phyloP scores from a whole-genome alignment of 1,140 invertebrate species.

The Pogonomyrmex barbatus region DNA sequence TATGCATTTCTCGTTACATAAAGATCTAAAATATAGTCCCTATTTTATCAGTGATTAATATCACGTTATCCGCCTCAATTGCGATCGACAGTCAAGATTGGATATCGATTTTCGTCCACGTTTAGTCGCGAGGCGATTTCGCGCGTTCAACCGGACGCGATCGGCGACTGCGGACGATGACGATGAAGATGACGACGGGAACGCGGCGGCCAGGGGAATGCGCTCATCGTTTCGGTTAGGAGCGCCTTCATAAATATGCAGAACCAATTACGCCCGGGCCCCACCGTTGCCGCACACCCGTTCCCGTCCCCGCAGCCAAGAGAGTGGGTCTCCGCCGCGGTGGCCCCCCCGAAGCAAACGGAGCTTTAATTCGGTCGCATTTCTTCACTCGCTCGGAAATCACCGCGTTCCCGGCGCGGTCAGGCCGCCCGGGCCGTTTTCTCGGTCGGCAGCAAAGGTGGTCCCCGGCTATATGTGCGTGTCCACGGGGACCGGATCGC shows the following conservation, averaged over 20 bases:
- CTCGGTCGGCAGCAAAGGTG: slow-evolving; percentile 41
- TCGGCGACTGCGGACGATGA: slow-evolving; percentile 35
- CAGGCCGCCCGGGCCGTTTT: slow-evolving; percentile 44
- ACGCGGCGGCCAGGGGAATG: slow-evolving; percentile 20
- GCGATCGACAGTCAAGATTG: neutral
- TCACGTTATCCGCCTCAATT: too few relatives aligned
- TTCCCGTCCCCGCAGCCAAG: slow-evolving; percentile 46
- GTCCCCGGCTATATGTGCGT: slow-evolving; percentile 32
- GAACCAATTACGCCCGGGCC: slow-evolving; percentile 81
- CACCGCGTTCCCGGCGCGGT: slow-evolving; percentile 68
- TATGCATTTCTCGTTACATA: neutral
- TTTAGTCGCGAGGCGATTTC: slow-evolving; percentile 14
- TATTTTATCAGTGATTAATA: neutral
- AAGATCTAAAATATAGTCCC: neutral
- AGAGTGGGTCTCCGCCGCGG: slow-evolving; percentile 62
- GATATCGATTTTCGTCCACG: neutral
- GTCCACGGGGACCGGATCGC: slow-evolving; percentile 26
- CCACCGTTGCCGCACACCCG: slow-evolving; percentile 59
- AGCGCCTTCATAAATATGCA: slow-evolving; percentile 83
- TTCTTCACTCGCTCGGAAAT: slow-evolving; percentile 74
- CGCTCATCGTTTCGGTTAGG: slow-evolving; percentile 71
- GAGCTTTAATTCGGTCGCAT: slow-evolving; percentile 76
- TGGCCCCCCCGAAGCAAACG: slow-evolving; percentile 72
- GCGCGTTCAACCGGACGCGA: slow-evolving; percentile 21
- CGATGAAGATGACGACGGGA: slow-evolving; percentile 16